Evolutionary conservation across 2,888 invertebrate species (phyloP).

Genomic region (Drosophila ustulata): DNA sequence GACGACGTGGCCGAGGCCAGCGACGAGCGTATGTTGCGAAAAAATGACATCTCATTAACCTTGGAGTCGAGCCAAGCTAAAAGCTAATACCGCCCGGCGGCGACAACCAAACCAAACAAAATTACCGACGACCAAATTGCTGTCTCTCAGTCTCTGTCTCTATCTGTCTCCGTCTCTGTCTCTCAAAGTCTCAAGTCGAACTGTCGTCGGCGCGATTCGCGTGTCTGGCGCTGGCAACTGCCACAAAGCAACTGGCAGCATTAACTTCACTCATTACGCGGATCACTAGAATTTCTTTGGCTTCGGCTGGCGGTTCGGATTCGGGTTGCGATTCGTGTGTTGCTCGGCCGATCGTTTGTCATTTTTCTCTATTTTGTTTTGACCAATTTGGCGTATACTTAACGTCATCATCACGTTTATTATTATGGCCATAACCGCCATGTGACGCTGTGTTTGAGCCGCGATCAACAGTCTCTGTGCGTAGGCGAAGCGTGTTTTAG

Average conservation of each 20-base stretch:
- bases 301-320: conserved; percentile 29
- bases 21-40: conserved; percentile 83
- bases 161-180: conserved; percentile 2
- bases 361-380: conserved; percentile 64
- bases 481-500: conserved; percentile 24
- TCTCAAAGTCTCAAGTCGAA: neutral
- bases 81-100: conserved; percentile 5
- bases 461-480: conserved; percentile 8
- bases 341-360: conserved; percentile 8
- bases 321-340: conserved; percentile 9
- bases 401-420: conserved; percentile 69
- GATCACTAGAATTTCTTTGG: conserved; percentile 75
- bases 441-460: neutral
- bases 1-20: conserved; percentile 64
- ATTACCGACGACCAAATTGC: conserved; percentile 2
- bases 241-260: conserved; percentile 65
- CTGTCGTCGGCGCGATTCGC: conserved; percentile 23
- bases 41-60: conserved; percentile 81
- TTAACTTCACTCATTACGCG: conserved; percentile 70
- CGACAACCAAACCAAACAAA: conserved; percentile 12
- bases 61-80: conserved; percentile 27
- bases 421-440: conserved; percentile 55
- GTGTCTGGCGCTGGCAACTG: conserved; percentile 67
- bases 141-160: neutral
- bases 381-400: conserved; percentile 74